Conservation (phyloP, 2,888 invertebrate genomes). For the Gisinianus flammeolus region DNA sequence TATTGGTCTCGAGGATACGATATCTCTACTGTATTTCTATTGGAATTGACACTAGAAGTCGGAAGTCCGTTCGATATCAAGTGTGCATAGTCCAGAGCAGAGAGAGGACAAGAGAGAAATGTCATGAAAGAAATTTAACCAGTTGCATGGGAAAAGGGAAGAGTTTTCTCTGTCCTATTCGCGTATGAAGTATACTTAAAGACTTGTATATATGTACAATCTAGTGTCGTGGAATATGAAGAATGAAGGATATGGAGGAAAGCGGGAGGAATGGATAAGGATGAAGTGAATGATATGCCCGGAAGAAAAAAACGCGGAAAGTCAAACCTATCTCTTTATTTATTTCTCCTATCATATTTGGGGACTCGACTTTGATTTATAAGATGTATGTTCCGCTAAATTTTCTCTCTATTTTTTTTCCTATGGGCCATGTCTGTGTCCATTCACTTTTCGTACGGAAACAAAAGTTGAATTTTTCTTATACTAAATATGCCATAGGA, state of each 20-base stretch:
- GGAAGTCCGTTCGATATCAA: too few species aligned
- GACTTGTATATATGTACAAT: too few species aligned
- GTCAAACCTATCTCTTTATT: constrained; percentile 45
- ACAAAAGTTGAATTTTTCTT: too few species aligned
- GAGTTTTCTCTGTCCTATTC: too few species aligned
- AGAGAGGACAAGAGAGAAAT: not conserved
- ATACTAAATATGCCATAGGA: too few species aligned
- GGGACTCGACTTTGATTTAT: constrained; percentile 49
- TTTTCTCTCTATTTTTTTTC: constrained; percentile 19
- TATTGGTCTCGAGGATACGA: not conserved
- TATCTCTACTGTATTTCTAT: too few species aligned
- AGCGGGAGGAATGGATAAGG: constrained; percentile 12
- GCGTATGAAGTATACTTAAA: too few species aligned
- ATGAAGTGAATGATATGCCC: constrained; percentile 37
- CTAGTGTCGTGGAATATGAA: too few species aligned
- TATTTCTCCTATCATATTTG: constrained; percentile 50
- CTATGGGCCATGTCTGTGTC: not conserved
- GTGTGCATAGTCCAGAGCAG: not conserved
- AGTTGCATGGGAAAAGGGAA: not conserved
- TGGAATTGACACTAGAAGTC: too few species aligned
- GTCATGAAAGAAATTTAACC: not conserved
- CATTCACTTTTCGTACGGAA: too few species aligned
- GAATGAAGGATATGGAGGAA: not conserved
- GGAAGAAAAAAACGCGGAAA: constrained; percentile 15
- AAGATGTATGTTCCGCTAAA: not conserved